These are phyloP conservation scores for Empidonax traillii DNA, from an alignment of 2,113 vertebrate genomes.

Conservation along the genomic window DNA sequence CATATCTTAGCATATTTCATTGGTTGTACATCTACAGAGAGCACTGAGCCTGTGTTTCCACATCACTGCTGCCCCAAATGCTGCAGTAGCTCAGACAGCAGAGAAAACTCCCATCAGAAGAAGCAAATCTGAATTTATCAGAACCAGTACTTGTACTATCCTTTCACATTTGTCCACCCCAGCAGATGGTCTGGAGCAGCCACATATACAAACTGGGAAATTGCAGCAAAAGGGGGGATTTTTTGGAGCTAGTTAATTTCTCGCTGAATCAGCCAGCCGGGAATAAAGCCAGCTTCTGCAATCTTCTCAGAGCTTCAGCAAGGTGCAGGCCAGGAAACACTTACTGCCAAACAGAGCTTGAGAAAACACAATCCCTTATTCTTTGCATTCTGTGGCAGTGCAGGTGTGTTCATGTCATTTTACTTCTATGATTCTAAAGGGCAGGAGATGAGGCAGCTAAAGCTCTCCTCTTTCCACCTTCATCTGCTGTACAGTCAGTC, in stretches of 20 bases:
- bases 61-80: background rate
- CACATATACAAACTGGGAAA: background rate
- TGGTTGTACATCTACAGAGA: background rate
- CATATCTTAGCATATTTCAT: background rate
- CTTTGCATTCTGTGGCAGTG: background rate
- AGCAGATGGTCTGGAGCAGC: background rate
- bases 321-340: slow-evolving; percentile 17
- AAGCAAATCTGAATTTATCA: background rate
- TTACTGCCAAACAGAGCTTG: background rate
- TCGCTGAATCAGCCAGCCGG: slow-evolving; percentile 21
- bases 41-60: background rate
- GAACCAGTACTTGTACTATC: background rate
- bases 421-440: background rate
- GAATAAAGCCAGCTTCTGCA: slow-evolving; percentile 3
- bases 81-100: background rate
- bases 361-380: background rate
- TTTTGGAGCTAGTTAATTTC: background rate
- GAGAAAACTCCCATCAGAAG: background rate
- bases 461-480: background rate
- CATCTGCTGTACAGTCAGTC: background rate
- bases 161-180: background rate
- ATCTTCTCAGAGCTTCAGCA: slow-evolving; percentile 11
- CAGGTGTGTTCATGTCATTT: background rate
- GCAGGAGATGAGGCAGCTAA: background rate
- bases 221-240: background rate